phyloP scores from a whole-genome alignment of 1,140 invertebrate species.

The Zaprionus inermis region DNA sequence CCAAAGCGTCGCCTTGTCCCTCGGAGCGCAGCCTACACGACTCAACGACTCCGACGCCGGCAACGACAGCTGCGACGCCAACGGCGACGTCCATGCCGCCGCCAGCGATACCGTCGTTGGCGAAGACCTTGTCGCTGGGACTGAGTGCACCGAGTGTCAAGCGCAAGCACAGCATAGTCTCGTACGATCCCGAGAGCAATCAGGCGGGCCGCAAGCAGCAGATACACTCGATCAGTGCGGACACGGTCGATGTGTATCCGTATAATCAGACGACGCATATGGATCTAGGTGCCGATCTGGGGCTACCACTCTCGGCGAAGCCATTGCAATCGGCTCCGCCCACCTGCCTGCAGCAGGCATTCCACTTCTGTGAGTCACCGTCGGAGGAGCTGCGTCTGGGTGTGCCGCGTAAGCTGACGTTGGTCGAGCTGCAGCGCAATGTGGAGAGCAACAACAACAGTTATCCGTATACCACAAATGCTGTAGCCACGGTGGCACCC shows the following conservation, averaged over 20 bases:
- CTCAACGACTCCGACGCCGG: background rate
- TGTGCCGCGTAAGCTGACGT: slow-evolving; percentile 70
- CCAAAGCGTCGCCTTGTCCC: slow-evolving; percentile 91
- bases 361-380: slow-evolving; percentile 71
- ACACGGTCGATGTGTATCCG: slow-evolving; percentile 79
- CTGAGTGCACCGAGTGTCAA: slow-evolving; percentile 64
- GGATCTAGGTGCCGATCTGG: slow-evolving; percentile 42
- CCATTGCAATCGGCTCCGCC: slow-evolving; percentile 64
- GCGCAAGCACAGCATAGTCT: slow-evolving; percentile 81
- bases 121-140: background rate
- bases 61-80: background rate
- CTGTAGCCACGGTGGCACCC: slow-evolving; percentile 48
- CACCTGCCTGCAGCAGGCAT: slow-evolving; percentile 52
- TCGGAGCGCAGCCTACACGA: slow-evolving; percentile 86
- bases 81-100: background rate
- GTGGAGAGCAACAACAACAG: slow-evolving; percentile 65
- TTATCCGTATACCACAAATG: slow-evolving; percentile 68
- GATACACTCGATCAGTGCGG: slow-evolving; percentile 82
- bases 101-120: background rate
- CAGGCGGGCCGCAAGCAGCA: slow-evolving; percentile 78
- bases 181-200: slow-evolving; percentile 78
- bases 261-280: slow-evolving; percentile 61
- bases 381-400: slow-evolving; percentile 75
- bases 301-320: slow-evolving; percentile 49
- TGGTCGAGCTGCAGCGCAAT: slow-evolving; percentile 73